phyloP scores from a whole-genome alignment of 2,113 vertebrate species.

The Festucalex cinctus region DNA sequence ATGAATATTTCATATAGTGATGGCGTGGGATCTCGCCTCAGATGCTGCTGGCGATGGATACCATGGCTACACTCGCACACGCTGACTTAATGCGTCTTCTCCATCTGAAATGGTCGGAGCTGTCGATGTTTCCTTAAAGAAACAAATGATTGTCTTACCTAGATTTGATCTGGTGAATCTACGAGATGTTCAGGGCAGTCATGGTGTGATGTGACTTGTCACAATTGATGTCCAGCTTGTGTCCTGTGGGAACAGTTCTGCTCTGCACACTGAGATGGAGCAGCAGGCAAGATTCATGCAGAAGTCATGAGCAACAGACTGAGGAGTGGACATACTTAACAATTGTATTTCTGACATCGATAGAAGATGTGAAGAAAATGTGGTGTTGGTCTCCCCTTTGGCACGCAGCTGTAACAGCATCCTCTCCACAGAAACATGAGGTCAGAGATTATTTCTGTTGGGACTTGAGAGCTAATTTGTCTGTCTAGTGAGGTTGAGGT shows the following conservation, averaged over 20 bases:
- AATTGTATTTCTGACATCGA: background rate
- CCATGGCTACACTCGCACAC: constrained; percentile 35
- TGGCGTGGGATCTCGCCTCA: constrained; percentile 44
- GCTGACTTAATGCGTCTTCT: constrained; percentile 41
- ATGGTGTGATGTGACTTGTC: constrained; percentile 9
- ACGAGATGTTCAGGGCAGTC: constrained; percentile 41
- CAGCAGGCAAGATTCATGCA: background rate
- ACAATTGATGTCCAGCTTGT: constrained; percentile 1
- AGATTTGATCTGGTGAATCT: constrained; percentile 49
- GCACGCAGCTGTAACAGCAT: too few species aligned
- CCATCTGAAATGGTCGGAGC: constrained; percentile 54
- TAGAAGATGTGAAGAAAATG: background rate
- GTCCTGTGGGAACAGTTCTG: background rate
- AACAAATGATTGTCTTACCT: constrained; percentile 61
- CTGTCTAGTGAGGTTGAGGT: background rate
- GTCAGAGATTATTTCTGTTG: background rate
- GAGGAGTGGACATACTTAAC: background rate
- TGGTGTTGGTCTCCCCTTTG: background rate
- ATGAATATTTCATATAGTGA: constrained; percentile 69
- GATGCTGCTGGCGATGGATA: constrained; percentile 45
- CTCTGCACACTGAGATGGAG: constrained; percentile 2
- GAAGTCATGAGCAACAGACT: background rate
- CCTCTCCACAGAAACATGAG: background rate
- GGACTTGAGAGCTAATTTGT: background rate
- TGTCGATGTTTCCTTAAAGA: constrained; percentile 53